Conservation (phyloP, 2,888 invertebrate genomes). For the Eupithecia vulgata region DNA sequence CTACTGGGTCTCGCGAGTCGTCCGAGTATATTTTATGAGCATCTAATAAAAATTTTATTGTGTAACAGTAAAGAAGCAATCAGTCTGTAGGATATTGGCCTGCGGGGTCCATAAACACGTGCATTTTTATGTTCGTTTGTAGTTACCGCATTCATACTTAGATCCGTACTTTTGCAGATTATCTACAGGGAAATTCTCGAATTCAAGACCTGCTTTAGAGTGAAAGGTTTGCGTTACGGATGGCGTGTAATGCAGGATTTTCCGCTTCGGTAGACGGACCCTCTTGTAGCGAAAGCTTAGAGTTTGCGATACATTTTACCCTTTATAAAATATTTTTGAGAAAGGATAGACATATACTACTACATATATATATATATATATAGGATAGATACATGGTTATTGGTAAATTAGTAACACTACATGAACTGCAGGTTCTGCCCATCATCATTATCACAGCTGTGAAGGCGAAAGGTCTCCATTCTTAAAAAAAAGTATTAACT, state of each 20-base stretch:
- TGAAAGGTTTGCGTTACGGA: slow-evolving; percentile 28
- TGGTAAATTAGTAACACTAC: too few relatives aligned
- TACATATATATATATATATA: too few relatives aligned
- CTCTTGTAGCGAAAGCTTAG: slow-evolving; percentile 19
- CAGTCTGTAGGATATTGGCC: slow-evolving; percentile 82
- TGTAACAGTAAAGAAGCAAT: slow-evolving; percentile 85
- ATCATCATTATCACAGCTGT: too few relatives aligned
- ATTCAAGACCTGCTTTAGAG: slow-evolving; percentile 28
- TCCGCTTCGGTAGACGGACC: slow-evolving; percentile 27
- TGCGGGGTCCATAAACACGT: slow-evolving; percentile 81
- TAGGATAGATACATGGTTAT: too few relatives aligned
- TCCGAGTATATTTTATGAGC: slow-evolving; percentile 79
- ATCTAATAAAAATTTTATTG: slow-evolving; percentile 82
- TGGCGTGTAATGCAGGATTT: slow-evolving; percentile 30
- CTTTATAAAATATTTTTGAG: not conserved
- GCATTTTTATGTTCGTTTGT: slow-evolving; percentile 74
- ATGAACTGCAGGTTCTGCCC: too few relatives aligned
- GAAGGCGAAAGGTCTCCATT: too few relatives aligned
- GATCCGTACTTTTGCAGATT: slow-evolving; percentile 59
- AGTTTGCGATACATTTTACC: slow-evolving; percentile 4
- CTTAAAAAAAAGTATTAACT: too few relatives aligned
- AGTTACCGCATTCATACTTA: slow-evolving; percentile 66
- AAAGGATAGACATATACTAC: not conserved
- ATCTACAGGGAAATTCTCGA: slow-evolving; percentile 40
- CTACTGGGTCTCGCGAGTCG: slow-evolving; percentile 77